Percentiles rank a stretch among this genome's conserved stretches.
phyloP scores from a whole-genome alignment of 2,888 invertebrate genomes.

The Erynnis tages region DNA sequence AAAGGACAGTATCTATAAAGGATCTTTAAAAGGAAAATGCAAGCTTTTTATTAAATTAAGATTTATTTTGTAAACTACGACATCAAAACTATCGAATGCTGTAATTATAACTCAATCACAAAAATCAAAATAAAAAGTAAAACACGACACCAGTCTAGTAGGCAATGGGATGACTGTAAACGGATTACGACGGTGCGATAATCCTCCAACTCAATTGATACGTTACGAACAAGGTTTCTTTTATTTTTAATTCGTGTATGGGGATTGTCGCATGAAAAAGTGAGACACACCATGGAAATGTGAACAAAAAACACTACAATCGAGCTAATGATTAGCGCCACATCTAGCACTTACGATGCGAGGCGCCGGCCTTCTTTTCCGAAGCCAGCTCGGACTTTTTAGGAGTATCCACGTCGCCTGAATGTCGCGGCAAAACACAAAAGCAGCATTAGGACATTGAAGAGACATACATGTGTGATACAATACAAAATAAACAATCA shows the following conservation, averaged over 20 bases:
- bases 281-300: slow-evolving; percentile 29
- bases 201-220: slow-evolving; percentile 20
- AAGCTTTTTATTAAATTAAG: background rate
- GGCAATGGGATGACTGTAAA: slow-evolving; percentile 18
- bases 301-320: slow-evolving; percentile 36
- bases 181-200: slow-evolving; percentile 23
- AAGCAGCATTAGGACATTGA: slow-evolving; percentile 78
- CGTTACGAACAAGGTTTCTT: slow-evolving; percentile 13
- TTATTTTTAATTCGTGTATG: slow-evolving; percentile 17
- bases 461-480: slow-evolving; percentile 46
- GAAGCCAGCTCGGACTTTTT: slow-evolving; percentile 76
- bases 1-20: no score
- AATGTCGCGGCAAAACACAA: slow-evolving; percentile 74
- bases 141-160: slow-evolving; percentile 17
- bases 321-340: slow-evolving; percentile 58
- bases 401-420: slow-evolving; percentile 80
- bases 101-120: background rate
- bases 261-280: slow-evolving; percentile 24
- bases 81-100: slow-evolving; percentile 11
- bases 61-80: background rate
- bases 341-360: slow-evolving; percentile 79
- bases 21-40: background rate
- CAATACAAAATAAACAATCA: slow-evolving; percentile 31
- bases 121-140: slow-evolving; percentile 6
- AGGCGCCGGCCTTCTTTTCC: slow-evolving; percentile 73